phyloP scores from a whole-genome alignment of 92 coral and sea anemone genomes.

The Ricordea florida region DNA sequence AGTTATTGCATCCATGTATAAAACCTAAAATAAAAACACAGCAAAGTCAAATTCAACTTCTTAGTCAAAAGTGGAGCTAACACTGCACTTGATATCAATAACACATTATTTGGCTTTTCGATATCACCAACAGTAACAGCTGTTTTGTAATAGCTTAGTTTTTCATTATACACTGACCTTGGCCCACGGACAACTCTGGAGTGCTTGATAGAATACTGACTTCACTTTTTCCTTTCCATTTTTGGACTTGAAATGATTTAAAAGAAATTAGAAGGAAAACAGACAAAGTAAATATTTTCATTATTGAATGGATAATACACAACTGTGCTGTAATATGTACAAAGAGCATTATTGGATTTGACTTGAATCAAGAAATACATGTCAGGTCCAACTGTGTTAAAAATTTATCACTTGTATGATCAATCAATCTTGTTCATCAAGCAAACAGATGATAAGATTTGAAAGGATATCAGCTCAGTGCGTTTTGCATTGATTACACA shows the following conservation, averaged over 20 bases:
- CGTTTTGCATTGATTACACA: too few species aligned
- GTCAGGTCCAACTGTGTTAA: too few species aligned
- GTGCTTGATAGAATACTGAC: constrained; percentile 90
- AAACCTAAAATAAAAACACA: constrained; percentile 48
- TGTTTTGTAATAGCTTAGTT: not conserved
- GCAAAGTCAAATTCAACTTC: not conserved
- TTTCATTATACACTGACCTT: constrained; percentile 60
- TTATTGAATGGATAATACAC: too few species aligned
- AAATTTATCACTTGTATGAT: too few species aligned
- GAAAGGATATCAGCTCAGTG: too few species aligned
- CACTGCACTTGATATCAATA: too few species aligned
- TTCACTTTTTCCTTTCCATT: constrained; percentile 80
- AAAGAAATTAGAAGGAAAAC: not conserved
- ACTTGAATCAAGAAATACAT: not conserved
- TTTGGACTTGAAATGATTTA: constrained; percentile 34
- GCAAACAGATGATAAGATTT: too few species aligned
- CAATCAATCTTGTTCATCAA: too few species aligned
- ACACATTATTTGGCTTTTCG: too few species aligned
- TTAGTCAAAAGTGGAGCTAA: not conserved
- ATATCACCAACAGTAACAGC: not conserved
- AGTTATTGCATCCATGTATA: constrained; percentile 83
- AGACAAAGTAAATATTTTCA: too few species aligned
- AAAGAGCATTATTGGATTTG: too few species aligned
- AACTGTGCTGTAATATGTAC: too few species aligned
- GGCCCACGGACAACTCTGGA: constrained; percentile 98